phyloP scores from a whole-genome alignment of 2,797 vertebrate species.

The Naso thynnoides region DNA sequence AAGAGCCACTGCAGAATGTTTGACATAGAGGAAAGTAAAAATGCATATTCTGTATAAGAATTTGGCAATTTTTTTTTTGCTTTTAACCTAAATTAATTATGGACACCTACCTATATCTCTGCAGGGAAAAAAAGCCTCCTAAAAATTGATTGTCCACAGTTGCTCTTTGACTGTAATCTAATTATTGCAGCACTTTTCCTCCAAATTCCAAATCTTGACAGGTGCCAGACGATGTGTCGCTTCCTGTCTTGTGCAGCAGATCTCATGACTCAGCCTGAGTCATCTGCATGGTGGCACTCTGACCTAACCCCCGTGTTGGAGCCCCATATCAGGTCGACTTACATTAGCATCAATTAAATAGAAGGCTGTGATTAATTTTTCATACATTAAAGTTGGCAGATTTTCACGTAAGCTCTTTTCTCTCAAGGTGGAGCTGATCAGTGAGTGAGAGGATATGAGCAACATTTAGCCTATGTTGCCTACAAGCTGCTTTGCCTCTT shows the following conservation, averaged over 20 bases:
- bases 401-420: slow-evolving; percentile 35
- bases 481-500: slow-evolving; percentile 22
- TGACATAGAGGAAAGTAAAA: background rate
- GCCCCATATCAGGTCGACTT: background rate
- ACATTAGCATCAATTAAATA: slow-evolving; percentile 25
- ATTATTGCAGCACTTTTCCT: slow-evolving; percentile 11
- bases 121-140: background rate
- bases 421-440: slow-evolving; percentile 23
- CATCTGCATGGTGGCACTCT: slow-evolving; percentile 17
- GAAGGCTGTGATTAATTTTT: slow-evolving; percentile 35
- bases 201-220: slow-evolving; percentile 21
- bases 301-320: slow-evolving; percentile 2
- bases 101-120: too few species aligned
- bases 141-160: background rate
- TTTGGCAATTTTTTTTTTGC: background rate
- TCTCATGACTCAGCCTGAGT: slow-evolving; percentile 28
- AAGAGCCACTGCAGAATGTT: background rate
- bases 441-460: slow-evolving; percentile 13
- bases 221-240: slow-evolving; percentile 19
- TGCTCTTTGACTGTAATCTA: background rate
- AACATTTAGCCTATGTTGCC: background rate
- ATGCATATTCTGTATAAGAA: background rate
- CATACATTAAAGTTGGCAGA: slow-evolving; percentile 25
- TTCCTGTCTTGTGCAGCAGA: slow-evolving; percentile 1
- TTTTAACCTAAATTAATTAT: too few species aligned